Conservation (phyloP, 2,797 vertebrate species). For the Pangasius krempfi region DNA sequence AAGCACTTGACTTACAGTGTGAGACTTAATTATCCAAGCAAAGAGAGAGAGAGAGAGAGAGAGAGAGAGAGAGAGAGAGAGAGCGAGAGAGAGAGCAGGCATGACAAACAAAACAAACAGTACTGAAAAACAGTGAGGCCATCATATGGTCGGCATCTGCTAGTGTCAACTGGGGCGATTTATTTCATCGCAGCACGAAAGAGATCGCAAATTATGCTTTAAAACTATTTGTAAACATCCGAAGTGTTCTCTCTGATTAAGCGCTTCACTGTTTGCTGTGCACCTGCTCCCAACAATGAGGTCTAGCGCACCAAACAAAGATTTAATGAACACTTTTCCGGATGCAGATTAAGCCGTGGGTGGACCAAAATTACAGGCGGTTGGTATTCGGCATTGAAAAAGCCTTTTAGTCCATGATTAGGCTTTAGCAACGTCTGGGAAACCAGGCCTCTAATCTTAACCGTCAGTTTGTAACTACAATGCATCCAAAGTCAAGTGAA, state of each 20-base stretch:
- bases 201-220: conserved; percentile 43
- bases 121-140: conserved; percentile 12
- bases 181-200: conserved; percentile 16
- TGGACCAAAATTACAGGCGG: conserved; percentile 19
- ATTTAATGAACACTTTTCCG: conserved; percentile 46
- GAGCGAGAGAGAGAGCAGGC: background rate
- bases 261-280: conserved; percentile 29
- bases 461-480: background rate
- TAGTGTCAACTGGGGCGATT: conserved; percentile 15
- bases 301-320: conserved; percentile 18
- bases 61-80: background rate
- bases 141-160: conserved; percentile 22
- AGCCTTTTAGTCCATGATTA: background rate
- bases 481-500: background rate
- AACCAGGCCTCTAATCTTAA: conserved; percentile 5
- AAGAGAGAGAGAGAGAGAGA: conserved; percentile 6
- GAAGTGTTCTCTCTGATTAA: conserved; percentile 32
- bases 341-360: background rate
- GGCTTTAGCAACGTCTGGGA: conserved; percentile 25
- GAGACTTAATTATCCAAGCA: conserved; percentile 41
- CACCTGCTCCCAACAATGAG: conserved; percentile 51
- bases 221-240: conserved; percentile 10
- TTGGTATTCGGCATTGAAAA: conserved; percentile 12
- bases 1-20: conserved; percentile 37
- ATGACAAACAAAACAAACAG: conserved; percentile 33